phyloP scores from a whole-genome alignment of 2,797 vertebrate species.

The Dicrostonyx torquatus region DNA sequence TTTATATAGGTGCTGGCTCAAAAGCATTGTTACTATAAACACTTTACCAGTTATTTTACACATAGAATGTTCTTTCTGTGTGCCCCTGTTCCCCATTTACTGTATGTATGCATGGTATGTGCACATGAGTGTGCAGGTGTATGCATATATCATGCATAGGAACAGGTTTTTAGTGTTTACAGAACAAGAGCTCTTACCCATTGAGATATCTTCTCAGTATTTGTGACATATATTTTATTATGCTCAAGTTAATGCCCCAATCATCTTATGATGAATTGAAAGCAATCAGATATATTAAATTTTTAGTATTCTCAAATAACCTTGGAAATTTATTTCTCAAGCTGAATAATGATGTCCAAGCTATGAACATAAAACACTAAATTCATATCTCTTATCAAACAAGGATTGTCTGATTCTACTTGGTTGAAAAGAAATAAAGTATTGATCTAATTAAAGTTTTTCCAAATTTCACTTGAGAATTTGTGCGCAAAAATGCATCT shows the following conservation, averaged over 20 bases:
- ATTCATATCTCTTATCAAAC: not conserved
- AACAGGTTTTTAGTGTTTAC: not conserved
- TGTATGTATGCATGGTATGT: not conserved
- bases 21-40: not conserved
- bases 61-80: not conserved
- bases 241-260: slow-evolving; percentile 12
- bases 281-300: slow-evolving; percentile 1
- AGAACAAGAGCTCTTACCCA: not conserved
- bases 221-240: not conserved
- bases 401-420: slow-evolving; percentile 14
- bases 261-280: not conserved
- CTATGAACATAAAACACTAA: slow-evolving; percentile 3
- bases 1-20: not conserved
- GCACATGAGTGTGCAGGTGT: not conserved
- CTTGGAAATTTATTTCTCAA: slow-evolving; percentile 42
- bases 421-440: not conserved
- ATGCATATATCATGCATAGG: too few species aligned
- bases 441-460: not conserved
- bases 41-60: not conserved
- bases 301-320: slow-evolving; percentile 47
- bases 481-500: not conserved
- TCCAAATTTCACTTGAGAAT: slow-evolving; percentile 8
- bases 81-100: not conserved
- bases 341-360: slow-evolving; percentile 40
- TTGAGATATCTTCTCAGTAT: not conserved